phyloP scores from a whole-genome alignment of 2,113 vertebrate genomes.

The Sitta europaea region DNA sequence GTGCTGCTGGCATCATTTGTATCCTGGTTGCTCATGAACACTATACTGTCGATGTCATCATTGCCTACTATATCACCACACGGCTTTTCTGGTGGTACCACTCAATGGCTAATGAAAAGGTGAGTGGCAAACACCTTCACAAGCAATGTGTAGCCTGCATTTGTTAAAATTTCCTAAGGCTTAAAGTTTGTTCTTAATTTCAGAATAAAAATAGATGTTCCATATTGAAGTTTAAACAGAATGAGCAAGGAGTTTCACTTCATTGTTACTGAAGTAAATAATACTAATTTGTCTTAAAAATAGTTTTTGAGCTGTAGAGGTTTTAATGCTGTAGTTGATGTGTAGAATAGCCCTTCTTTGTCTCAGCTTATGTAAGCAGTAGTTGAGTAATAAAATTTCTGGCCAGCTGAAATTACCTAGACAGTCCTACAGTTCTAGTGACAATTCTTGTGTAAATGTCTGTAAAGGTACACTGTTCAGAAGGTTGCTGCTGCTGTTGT shows the following conservation, averaged over 20 bases:
- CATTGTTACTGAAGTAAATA: not conserved
- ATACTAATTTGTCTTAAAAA: not conserved
- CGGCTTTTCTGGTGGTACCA: constrained; percentile 98
- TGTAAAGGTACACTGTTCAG: not conserved
- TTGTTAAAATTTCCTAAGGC: not conserved
- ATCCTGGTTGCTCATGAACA: constrained; percentile 95
- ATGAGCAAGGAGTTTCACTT: not conserved
- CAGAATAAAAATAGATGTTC: not conserved
- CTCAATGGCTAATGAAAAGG: constrained; percentile 95
- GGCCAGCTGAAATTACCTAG: not conserved
- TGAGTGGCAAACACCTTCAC: constrained; percentile 37
- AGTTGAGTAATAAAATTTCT: not conserved
- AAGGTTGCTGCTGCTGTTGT: not conserved
- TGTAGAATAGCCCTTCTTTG: not conserved
- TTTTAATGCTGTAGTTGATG: not conserved
- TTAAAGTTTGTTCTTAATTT: not conserved
- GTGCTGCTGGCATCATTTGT: constrained; percentile 88
- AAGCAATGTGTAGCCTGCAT: not conserved
- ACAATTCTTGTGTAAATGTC: not conserved
- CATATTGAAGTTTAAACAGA: not conserved
- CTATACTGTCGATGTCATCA: constrained; percentile 92
- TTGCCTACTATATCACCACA: constrained; percentile 94
- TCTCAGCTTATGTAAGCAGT: not conserved
- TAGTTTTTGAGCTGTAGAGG: not conserved
- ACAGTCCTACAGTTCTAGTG: not conserved